Base-by-base conservation (phyloP, 2,113 vertebrate species). In the Pangasianodon hypophthalmus region DNA sequence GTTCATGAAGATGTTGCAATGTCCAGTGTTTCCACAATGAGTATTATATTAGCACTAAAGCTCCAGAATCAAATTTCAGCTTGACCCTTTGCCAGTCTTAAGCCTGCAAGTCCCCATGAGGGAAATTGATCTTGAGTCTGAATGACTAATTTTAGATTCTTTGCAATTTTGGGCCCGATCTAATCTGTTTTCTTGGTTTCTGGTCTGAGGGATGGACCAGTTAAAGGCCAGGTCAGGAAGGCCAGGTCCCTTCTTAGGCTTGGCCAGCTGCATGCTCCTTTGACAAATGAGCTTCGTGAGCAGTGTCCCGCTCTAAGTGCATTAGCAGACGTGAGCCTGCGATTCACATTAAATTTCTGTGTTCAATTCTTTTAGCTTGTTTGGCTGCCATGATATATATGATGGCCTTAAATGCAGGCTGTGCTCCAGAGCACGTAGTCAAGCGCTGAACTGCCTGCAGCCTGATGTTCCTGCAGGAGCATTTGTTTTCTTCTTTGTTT, bases 281-380 rank as follows among this genome's bases (percentile, higher is more conserved):
- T 95, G 92, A 95, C 92, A 92, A 94, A 96, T 93, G 94, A 93
- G 92, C 87, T 93, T 90, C 93, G 92, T 69, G 89, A 92, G 88
- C 82, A 87, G 84, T 52, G 71, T 92, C 92, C 92, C 90, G 89
- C 86, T 92, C 92, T 92, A 92, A 95, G 93, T 91, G 92, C 90
- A 90, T 93, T 93, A 86, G 91, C 94, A 94, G 93, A 94, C 95
- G 32, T 90, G 92, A 92, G 92, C 54, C 93, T 92, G 92, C 89
- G 81, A 94, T 90, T 89, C 90, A 48, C 92, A 93, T 90, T 93
- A 94, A 93, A 91, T 88, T 92, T 80, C 93, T 89, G 86, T 92
- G 92, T 91, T 90, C 54, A 77, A 71, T 73, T n/a, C 84, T 89
- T 91, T 93, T 91, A 94, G 93, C 94, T 93, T 92, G 90, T 91